These are phyloP conservation scores for Pherbina coryleti DNA, from an alignment of 2,888 invertebrate species.

Conservation along the genomic window DNA sequence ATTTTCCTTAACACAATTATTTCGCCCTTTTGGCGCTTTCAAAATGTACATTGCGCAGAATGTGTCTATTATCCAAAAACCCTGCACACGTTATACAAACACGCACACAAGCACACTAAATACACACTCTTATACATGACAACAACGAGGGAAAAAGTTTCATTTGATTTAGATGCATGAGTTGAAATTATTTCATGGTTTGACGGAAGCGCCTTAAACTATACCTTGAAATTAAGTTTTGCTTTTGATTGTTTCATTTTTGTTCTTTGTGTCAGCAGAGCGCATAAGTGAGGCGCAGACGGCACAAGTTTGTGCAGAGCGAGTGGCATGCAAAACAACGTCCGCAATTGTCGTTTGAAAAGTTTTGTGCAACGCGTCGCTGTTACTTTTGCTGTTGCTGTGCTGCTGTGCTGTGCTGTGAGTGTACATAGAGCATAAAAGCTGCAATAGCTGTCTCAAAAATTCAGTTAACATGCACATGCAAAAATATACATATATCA, in stretches of 20 bases:
- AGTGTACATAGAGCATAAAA: slow-evolving; percentile 7
- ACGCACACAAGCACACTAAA: not conserved
- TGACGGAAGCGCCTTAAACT: slow-evolving; percentile 34
- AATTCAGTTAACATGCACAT: slow-evolving; percentile 18
- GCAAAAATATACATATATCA: not conserved
- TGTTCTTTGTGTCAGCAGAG: not conserved
- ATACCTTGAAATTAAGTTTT: slow-evolving; percentile 24
- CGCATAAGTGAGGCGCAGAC: not conserved
- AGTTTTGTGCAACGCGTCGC: not conserved
- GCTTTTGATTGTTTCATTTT: slow-evolving; percentile 5
- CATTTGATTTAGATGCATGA: slow-evolving; percentile 58
- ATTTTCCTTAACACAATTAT: not conserved
- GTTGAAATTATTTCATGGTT: slow-evolving; percentile 56
- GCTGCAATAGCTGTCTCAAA: slow-evolving; percentile 32
- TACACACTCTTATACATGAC: not conserved
- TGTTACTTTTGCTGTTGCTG: not conserved
- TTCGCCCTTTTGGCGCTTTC: not conserved
- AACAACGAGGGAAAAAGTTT: slow-evolving; percentile 50
- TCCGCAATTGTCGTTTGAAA: not conserved
- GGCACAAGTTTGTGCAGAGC: not conserved
- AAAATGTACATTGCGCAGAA: not conserved
- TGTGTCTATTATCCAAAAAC: too few species aligned
- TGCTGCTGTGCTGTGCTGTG: not conserved
- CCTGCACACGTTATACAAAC: too few species aligned
- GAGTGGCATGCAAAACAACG: not conserved